Conservation (phyloP, 2,797 vertebrate genomes). For the Chrysolophus pictus region DNA sequence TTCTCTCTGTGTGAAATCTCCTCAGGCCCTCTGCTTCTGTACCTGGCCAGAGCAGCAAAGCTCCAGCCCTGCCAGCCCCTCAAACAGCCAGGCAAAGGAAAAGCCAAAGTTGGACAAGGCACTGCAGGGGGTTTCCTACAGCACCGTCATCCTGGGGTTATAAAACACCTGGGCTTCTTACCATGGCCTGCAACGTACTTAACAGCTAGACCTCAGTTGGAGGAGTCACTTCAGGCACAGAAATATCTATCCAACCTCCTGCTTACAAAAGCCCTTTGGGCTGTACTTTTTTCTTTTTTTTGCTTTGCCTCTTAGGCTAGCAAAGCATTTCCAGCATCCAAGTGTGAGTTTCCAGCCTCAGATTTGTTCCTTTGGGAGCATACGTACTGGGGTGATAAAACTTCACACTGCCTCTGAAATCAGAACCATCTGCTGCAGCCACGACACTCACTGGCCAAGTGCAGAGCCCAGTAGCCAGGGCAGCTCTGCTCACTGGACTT, state of each 20-base stretch:
- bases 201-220: not conserved
- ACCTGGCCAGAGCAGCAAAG: accelerated
- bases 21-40: accelerated
- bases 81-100: not conserved
- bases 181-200: not conserved
- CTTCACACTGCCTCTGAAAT: constrained; percentile 39
- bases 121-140: not conserved
- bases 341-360: not conserved
- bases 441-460: constrained; percentile 32
- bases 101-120: not conserved
- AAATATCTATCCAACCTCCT: constrained; percentile 1
- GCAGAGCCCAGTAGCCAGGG: constrained; percentile 67
- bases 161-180: not conserved
- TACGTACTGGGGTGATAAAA: constrained; percentile 45
- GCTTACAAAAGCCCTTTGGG: not conserved
- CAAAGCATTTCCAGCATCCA: constrained; percentile 40
- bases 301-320: constrained; percentile 30
- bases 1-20: not conserved
- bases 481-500: constrained; percentile 25
- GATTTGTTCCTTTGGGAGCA: not conserved
- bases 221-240: not conserved
- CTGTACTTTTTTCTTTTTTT: not conserved
- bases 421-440: constrained; percentile 67
- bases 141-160: accelerated
- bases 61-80: not conserved